These are phyloP conservation scores for Phenganax subtilis DNA, from an alignment of 92 coral and sea anemone genomes.

Conservation along the genomic window DNA sequence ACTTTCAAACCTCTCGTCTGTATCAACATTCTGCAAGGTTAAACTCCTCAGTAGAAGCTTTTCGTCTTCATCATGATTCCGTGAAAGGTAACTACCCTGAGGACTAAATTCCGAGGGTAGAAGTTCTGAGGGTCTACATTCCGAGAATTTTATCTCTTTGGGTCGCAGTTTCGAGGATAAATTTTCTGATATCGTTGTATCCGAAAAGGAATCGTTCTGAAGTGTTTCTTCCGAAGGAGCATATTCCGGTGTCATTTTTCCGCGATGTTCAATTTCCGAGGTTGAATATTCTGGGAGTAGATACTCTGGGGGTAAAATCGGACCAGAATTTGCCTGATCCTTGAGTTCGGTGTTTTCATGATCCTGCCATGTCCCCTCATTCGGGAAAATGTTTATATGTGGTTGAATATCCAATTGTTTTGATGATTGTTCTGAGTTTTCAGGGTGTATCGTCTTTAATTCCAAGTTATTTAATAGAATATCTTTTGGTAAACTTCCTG, in stretches of 20 bases:
- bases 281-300: not conserved
- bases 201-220: too few species aligned
- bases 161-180: not conserved
- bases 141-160: not conserved
- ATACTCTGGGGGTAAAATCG: not conserved
- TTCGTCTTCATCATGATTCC: conserved; percentile 23
- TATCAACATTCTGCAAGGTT: conserved; percentile 5
- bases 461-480: too few species aligned
- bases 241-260: not conserved
- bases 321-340: not conserved
- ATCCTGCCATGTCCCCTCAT: not conserved
- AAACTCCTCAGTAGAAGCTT: conserved; percentile 3
- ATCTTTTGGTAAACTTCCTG: too few species aligned
- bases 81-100: not conserved
- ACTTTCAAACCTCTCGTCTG: not conserved
- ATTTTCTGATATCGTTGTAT: too few species aligned
- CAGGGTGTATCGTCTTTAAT: too few species aligned
- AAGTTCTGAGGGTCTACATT: not conserved
- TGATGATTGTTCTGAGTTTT: too few species aligned
- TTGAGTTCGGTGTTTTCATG: conserved; percentile 11
- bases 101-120: not conserved
- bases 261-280: not conserved
- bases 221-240: not conserved
- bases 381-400: not conserved
- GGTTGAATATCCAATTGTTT: not conserved